A percentile compares a stretch with the other conserved stretches of the same genome.
Conservation (phyloP, 2,797 vertebrate genomes). For the Loris lydekkerianus region DNA sequence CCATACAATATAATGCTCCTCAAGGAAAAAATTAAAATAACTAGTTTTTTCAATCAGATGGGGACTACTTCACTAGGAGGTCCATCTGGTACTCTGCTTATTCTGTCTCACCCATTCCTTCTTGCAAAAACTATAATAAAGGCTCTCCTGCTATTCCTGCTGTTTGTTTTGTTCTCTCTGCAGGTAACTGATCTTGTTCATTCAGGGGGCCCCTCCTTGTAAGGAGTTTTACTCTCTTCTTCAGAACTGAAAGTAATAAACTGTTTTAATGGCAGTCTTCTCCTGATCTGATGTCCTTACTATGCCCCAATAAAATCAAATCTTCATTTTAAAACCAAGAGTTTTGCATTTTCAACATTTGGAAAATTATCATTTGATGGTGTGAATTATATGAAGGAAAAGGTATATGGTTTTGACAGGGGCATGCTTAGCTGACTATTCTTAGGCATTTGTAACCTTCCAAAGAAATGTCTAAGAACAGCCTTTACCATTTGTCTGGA, state of each 20-base stretch:
- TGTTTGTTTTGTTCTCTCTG: neutral
- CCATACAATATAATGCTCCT: neutral
- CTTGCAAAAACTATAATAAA: neutral
- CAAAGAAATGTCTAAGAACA: neutral
- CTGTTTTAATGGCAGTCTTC: neutral
- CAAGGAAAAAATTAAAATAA: neutral
- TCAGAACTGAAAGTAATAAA: neutral
- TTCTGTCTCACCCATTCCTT: neutral
- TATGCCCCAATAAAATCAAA: conserved; percentile 4
- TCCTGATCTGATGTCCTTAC: neutral
- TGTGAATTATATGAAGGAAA: neutral
- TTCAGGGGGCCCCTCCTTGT: neutral
- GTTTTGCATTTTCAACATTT: neutral
- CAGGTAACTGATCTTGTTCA: neutral
- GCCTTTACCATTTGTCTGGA: neutral
- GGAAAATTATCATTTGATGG: neutral
- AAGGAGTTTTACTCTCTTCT: neutral
- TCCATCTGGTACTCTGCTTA: neutral
- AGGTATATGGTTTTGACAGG: neutral
- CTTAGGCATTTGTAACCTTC: neutral
- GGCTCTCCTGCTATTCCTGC: neutral
- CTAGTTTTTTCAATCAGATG: neutral
- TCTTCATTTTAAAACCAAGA: neutral
- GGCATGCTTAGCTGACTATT: neutral
- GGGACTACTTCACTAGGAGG: neutral